A percentile compares a stretch with the other conserved stretches of the same genome.
Evolutionary conservation across 2,797 vertebrate species (phyloP).

Genomic region (Microcaecilia unicolor): DNA sequence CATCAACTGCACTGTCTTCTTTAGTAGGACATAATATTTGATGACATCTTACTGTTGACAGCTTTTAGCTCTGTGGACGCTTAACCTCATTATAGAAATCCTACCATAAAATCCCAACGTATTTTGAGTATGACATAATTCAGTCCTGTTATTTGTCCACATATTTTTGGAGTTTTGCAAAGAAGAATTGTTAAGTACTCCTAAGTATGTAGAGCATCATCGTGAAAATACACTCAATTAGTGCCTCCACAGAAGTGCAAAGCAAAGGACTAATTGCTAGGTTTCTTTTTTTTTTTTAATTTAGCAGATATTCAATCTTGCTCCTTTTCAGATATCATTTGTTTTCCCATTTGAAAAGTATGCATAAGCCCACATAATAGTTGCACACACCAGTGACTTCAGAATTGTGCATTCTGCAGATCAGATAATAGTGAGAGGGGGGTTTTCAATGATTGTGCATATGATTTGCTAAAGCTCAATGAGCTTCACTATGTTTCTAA

Average conservation of each 20-base stretch:
- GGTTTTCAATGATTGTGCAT: slow-evolving; percentile 19
- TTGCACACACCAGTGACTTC: slow-evolving; percentile 12
- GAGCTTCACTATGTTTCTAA: no score
- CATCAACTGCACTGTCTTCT: no score
- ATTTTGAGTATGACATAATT: background rate
- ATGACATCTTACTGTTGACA: no score
- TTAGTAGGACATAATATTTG: no score
- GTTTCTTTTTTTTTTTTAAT: no score
- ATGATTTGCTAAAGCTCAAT: no score
- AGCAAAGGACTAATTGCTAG: background rate
- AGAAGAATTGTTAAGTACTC: background rate
- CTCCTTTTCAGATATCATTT: no score
- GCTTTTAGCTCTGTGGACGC: no score
- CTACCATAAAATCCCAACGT: background rate
- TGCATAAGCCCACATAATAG: slow-evolving; percentile 1
- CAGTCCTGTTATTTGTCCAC: background rate
- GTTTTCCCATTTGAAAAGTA: slow-evolving; percentile 13
- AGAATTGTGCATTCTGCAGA: slow-evolving; percentile 14
- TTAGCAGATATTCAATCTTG: no score
- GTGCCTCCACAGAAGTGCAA: background rate
- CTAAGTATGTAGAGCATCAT: background rate
- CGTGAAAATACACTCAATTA: background rate
- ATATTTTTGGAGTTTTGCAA: no score
- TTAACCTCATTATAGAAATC: background rate
- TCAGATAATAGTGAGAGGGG: slow-evolving; percentile 8